Percentiles rank a stretch among this genome's conserved stretches.
phyloP scores from a whole-genome alignment of 1,140 invertebrate species.

The Argopecten irradians region DNA sequence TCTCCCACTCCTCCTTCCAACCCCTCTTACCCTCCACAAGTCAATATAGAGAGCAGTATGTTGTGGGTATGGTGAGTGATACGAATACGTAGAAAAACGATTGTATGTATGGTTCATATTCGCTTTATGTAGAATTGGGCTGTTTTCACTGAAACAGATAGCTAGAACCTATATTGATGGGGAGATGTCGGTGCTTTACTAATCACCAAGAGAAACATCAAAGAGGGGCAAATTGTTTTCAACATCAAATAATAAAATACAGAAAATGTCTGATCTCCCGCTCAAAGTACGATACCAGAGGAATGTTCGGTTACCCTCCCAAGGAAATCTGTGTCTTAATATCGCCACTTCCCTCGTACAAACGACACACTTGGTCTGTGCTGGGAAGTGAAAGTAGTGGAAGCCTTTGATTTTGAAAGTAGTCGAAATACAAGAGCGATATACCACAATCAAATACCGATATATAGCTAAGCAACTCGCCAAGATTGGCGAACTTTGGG shows the following conservation, averaged over 20 bases:
- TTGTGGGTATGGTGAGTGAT: too few relatives aligned
- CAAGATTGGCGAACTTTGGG: background rate
- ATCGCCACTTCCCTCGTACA: background rate
- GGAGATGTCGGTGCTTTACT: background rate
- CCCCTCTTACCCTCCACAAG: too few relatives aligned
- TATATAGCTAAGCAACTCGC: background rate
- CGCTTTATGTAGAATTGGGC: background rate
- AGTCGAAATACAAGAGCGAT: constrained; percentile 6
- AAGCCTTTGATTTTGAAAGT: background rate
- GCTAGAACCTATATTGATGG: background rate
- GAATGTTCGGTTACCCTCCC: constrained; percentile 5
- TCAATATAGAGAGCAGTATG: too few relatives aligned
- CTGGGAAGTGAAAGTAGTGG: background rate
- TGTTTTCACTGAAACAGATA: constrained; percentile 1
- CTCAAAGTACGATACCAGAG: background rate
- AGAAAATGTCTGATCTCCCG: background rate
- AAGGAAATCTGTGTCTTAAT: background rate
- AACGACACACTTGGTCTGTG: background rate
- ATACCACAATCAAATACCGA: background rate
- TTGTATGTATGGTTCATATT: background rate
- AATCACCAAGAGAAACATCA: background rate
- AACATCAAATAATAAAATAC: constrained; percentile 3
- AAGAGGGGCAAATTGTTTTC: background rate
- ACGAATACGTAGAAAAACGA: too few relatives aligned
- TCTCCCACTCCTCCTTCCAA: too few relatives aligned